Percentiles rank a stretch among this genome's conserved stretches.
phyloP scores from a whole-genome alignment of 1,140 invertebrate genomes.

The Wiebesia pumilae region DNA sequence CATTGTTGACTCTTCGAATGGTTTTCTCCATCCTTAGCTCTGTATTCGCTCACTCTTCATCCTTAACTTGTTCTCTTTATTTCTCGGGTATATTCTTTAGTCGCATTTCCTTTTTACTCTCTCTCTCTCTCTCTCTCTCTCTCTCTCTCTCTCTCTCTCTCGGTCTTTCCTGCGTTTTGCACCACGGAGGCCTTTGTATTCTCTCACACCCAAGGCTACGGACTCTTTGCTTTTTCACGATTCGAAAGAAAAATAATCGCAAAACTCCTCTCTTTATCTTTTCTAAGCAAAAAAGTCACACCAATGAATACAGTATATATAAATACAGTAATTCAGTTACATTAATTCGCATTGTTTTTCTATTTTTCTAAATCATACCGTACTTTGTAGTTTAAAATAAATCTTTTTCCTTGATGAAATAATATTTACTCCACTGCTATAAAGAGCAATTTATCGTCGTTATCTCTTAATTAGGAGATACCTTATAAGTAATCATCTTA shows the following conservation, averaged over 20 bases:
- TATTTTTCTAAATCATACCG: not conserved
- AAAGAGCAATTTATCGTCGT: not conserved
- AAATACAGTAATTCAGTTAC: slow-evolving; percentile 28
- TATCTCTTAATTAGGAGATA: not conserved
- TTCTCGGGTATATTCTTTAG: slow-evolving; percentile 29
- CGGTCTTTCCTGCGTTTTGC: slow-evolving; percentile 15
- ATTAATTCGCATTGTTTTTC: not conserved
- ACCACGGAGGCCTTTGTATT: slow-evolving; percentile 18
- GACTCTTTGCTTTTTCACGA: slow-evolving; percentile 33
- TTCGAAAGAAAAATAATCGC: slow-evolving; percentile 46
- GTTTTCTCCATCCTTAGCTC: not conserved
- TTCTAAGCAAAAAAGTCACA: not conserved
- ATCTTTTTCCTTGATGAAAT: not conserved
- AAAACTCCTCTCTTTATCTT: not conserved
- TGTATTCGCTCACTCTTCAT: slow-evolving; percentile 16
- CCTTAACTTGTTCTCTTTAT: slow-evolving; percentile 37
- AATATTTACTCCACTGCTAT: not conserved
- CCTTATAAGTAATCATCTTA: not conserved
- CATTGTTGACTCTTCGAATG: slow-evolving; percentile 47
- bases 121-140: slow-evolving; percentile 17
- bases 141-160: not conserved
- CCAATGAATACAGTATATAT: slow-evolving; percentile 1
- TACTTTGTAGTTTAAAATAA: not conserved
- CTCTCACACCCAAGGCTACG: not conserved
- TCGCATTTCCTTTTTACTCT: slow-evolving; percentile 15